Percentiles rank a stretch among this genome's conserved stretches.
phyloP scores from a whole-genome alignment of 2,888 invertebrate genomes.

The Teleogryllus oceanicus region DNA sequence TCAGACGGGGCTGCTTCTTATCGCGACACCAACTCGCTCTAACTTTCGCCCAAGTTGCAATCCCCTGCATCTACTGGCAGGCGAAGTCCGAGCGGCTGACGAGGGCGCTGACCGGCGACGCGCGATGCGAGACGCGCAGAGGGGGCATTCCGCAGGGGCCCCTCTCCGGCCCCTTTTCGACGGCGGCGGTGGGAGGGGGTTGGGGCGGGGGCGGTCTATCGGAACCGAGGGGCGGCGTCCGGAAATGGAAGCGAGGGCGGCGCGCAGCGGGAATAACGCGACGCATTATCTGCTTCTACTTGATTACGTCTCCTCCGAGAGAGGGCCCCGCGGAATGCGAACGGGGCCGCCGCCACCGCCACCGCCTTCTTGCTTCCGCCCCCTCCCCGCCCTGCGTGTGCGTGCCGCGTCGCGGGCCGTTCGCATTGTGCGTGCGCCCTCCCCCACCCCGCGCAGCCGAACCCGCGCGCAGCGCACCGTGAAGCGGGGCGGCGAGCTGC shows the following conservation, averaged over 20 bases:
- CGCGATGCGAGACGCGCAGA: background rate
- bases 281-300: constrained; percentile 18
- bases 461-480: constrained; percentile 3
- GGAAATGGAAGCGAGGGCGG: constrained; percentile 9
- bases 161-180: background rate
- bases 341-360: background rate
- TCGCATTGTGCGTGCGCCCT: constrained; percentile 6
- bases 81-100: constrained; percentile 3
- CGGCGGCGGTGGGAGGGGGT: background rate
- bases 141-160: background rate
- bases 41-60: background rate
- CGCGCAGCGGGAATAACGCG: constrained; percentile 18
- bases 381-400: background rate
- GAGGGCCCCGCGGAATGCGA: background rate
- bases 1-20: no score
- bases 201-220: constrained; percentile 9
- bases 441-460: background rate
- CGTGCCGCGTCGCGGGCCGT: background rate
- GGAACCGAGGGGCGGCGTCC: constrained; percentile 19
- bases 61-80: background rate
- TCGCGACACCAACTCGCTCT: background rate
- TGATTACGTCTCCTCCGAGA: constrained; percentile 18
- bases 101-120: background rate
- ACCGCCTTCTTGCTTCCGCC: background rate
- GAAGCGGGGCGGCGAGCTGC: background rate